Percentiles rank a stretch among this genome's conserved stretches.
These are phyloP conservation scores for Notamacropus eugenii DNA, from an alignment of 2,797 vertebrate species.

Conservation along the genomic window DNA sequence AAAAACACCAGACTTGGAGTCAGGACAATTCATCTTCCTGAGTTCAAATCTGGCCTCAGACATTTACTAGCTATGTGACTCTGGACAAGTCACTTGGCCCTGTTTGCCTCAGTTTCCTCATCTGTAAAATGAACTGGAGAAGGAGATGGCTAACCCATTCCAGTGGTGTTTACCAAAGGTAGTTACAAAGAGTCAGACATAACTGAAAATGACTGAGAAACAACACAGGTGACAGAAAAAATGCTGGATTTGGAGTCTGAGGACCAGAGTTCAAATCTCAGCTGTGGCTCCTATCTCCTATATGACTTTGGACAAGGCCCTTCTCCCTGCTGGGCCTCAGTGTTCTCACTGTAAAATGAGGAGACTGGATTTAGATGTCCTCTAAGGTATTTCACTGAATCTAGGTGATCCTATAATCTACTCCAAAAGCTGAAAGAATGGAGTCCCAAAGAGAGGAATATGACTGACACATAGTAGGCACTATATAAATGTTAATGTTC, in stretches of 20 bases:
- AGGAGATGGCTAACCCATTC: background rate
- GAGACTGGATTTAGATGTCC: background rate
- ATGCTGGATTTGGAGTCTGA: background rate
- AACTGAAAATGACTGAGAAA: background rate
- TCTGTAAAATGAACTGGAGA: background rate
- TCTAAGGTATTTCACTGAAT: background rate
- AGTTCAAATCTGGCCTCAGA: background rate
- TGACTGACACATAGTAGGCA: background rate
- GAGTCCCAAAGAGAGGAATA: background rate
- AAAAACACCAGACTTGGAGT: background rate
- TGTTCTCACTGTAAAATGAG: background rate
- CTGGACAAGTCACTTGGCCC: background rate
- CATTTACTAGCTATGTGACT: background rate
- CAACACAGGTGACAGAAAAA: background rate
- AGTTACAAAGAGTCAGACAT: background rate
- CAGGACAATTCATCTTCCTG: background rate
- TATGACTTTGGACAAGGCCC: background rate
- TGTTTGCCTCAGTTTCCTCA: background rate
- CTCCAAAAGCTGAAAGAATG: background rate
- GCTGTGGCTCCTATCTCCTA: background rate
- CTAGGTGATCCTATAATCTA: background rate
- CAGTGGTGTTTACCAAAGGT: background rate
- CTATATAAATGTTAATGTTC: background rate
- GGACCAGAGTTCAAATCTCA: background rate
- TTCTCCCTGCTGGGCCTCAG: background rate